Percentiles rank a stretch among this genome's conserved stretches.
These are phyloP conservation scores for Haliclona indistincta DNA, from an alignment of 37 sponge, comb jelly and placozoan genomes.

Conservation along the genomic window DNA sequence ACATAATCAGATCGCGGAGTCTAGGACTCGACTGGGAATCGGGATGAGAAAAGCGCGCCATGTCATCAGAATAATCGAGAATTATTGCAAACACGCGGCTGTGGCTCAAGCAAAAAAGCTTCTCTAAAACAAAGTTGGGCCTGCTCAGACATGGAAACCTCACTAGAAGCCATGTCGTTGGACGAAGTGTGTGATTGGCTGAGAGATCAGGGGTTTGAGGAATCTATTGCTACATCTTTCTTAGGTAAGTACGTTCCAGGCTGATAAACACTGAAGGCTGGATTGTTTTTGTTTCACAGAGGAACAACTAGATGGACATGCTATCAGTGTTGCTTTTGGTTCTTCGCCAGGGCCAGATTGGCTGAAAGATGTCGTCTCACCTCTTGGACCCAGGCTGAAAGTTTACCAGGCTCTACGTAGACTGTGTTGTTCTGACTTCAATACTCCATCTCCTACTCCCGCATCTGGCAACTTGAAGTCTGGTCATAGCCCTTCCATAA, in stretches of 20 bases:
- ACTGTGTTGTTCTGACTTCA: neutral
- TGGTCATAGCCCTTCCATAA: too few relatives aligned
- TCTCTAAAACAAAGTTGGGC: too few relatives aligned
- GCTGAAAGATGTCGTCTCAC: neutral
- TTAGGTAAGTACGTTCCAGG: too few relatives aligned
- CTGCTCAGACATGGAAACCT: neutral
- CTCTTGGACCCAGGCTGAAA: neutral
- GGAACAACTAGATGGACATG: neutral
- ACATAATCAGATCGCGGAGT: too few relatives aligned
- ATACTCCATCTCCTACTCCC: neutral
- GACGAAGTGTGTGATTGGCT: slow-evolving; percentile 12
- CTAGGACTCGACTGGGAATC: too few relatives aligned
- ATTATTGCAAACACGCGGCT: too few relatives aligned
- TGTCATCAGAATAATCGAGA: too few relatives aligned
- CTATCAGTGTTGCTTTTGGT: neutral
- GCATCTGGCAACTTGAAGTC: too few relatives aligned
- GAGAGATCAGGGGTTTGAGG: neutral
- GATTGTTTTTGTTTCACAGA: neutral
- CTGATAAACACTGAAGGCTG: too few relatives aligned
- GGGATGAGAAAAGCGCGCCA: too few relatives aligned
- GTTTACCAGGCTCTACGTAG: neutral
- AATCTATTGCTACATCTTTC: neutral
- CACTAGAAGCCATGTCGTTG: neutral
- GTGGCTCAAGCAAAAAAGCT: too few relatives aligned
- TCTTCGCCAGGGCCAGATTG: neutral